Conservation (phyloP, 2,888 invertebrate species). For the Melanargia galathea region DNA sequence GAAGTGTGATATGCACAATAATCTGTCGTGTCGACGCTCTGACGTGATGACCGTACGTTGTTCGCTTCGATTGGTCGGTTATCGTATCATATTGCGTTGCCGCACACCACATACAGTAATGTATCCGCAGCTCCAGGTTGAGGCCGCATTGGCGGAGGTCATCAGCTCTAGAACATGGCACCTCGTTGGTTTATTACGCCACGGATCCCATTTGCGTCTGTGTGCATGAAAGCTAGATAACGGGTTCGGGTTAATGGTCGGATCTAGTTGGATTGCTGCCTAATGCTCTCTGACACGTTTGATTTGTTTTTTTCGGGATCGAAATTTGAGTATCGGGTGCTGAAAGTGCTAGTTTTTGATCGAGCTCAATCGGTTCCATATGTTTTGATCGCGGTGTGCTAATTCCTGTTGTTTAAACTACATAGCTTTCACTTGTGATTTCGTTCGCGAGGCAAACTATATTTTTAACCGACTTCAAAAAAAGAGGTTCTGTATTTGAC, state of each 20-base stretch:
- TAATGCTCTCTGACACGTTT: slow-evolving; percentile 60
- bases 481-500: no score
- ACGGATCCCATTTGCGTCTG: slow-evolving; percentile 48
- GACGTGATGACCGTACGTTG: no score
- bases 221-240: slow-evolving; percentile 47
- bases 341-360: slow-evolving; percentile 11
- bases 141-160: neutral
- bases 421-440: no score
- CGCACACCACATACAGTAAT: neutral
- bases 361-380: slow-evolving; percentile 9
- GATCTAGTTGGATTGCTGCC: slow-evolving; percentile 62
- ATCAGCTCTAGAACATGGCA: neutral
- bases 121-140: neutral
- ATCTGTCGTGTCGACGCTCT: no score
- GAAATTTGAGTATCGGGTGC: slow-evolving; percentile 18
- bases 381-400: neutral
- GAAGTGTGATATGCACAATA: no score
- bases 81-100: neutral
- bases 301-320: slow-evolving; percentile 46
- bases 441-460: no score
- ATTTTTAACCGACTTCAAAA: no score
- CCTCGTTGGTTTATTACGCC: slow-evolving; percentile 53
- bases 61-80: no score
- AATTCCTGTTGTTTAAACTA: neutral
- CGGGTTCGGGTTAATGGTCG: slow-evolving; percentile 59